A percentile compares a stretch with the other conserved stretches of the same genome.
Evolutionary conservation across 2,113 vertebrate genomes (phyloP).

Genomic region (Ceuthmochares aereus): DNA sequence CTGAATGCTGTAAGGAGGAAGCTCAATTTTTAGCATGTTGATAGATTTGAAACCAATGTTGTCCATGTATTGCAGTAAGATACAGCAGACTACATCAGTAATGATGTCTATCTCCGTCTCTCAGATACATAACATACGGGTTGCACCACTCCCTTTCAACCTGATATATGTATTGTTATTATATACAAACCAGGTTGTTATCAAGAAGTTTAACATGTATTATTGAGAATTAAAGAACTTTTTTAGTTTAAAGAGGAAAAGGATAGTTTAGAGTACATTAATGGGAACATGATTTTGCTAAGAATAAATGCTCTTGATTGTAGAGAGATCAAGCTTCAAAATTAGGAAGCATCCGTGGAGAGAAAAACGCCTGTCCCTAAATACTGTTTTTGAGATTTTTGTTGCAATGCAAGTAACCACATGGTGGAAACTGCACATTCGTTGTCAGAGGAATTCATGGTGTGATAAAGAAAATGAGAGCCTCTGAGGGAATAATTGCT

Average conservation of each 20-base stretch:
- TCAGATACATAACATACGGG: neutral
- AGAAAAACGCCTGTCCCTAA: constrained; percentile 17
- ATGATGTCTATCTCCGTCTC: neutral
- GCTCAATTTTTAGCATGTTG: neutral
- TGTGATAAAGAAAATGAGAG: constrained; percentile 69
- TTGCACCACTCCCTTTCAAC: neutral
- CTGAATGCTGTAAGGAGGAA: neutral
- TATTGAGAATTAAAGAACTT: neutral
- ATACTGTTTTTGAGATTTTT: constrained; percentile 19
- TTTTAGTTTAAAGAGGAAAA: neutral
- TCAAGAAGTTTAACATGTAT: neutral
- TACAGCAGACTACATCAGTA: neutral
- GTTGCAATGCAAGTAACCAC: constrained; percentile 25
- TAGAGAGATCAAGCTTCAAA: neutral
- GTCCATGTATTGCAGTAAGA: neutral
- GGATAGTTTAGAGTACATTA: neutral
- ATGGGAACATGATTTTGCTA: neutral
- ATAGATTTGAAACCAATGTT: neutral
- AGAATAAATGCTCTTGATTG: neutral
- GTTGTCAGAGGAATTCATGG: constrained; percentile 55
- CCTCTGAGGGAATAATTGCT: constrained; percentile 69
- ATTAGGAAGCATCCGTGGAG: neutral
- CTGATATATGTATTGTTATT: neutral
- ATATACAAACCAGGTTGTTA: neutral
- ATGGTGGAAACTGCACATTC: constrained; percentile 35